Percentiles rank a stretch among this genome's conserved stretches.
Evolutionary conservation across 2,113 vertebrate species (phyloP).

Genomic region (Percopsis transmontana): DNA sequence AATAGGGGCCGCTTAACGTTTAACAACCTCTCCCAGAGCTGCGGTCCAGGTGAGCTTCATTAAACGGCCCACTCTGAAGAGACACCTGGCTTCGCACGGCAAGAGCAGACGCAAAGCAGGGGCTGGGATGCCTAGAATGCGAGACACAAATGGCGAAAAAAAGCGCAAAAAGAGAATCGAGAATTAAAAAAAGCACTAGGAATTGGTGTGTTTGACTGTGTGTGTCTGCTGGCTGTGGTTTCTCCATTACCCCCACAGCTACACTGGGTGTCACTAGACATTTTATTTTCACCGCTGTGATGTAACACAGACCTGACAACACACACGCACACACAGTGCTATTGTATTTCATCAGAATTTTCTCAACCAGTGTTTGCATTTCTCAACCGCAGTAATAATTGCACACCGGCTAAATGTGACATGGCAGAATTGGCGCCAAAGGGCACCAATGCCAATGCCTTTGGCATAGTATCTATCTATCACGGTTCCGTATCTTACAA

Average conservation of each 20-base stretch:
- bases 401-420: neutral
- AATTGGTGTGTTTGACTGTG: neutral
- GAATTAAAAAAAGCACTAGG: neutral
- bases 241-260: neutral
- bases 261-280: constrained; percentile 15
- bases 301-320: neutral
- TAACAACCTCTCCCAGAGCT: constrained; percentile 23
- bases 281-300: constrained; percentile 7
- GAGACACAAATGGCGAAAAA: neutral
- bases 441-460: too few species aligned
- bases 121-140: too few species aligned
- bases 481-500: too few species aligned
- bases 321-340: neutral
- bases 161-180: neutral
- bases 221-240: neutral
- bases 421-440: neutral
- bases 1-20: too few species aligned
- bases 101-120: too few species aligned
- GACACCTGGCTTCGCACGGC: too few species aligned
- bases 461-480: too few species aligned
- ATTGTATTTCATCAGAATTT: constrained; percentile 9
- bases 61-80: constrained; percentile 11
- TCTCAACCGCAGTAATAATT: neutral
- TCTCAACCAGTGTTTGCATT: neutral
- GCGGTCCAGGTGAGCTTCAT: constrained; percentile 19